Base-by-base conservation (phyloP, 1,140 invertebrate genomes). In the Plodia interpunctella region DNA sequence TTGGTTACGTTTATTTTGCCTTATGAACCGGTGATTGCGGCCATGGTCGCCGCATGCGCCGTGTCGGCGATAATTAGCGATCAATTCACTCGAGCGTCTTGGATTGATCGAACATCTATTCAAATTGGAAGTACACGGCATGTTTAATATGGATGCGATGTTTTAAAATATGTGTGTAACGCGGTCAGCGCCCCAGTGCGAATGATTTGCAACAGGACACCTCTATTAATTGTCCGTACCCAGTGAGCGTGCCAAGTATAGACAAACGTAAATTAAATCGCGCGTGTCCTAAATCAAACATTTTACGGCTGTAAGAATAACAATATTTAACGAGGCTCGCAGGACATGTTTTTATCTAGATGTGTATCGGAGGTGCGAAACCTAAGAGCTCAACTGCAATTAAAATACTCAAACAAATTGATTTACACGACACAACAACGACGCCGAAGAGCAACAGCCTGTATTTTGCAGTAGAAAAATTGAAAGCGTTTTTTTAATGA, bases 1-100 rank as follows among this genome's bases (percentile, higher is more conserved):
- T 87, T 83, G 78, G 76, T 78, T 68, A 78, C 71, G 72, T 84
- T 81, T 79, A 81, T 84, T 83, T 81, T 77, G 74, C 75, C 70
- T 66, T 65, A 69, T 67, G 60, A 65, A 63, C 56, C 63, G 64
- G 15, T 44, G 38, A 44, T 44, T 44, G 38, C 38, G 38, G 13
- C 38, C 38, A 44, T n/a, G 38, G 38, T 15, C 15, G 38, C 38
- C 32, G 15, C 38, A 3, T 15, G 38, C 38, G 8, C 38, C 38
- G 38, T 44, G 38, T 44, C 38, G 38, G 13, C n/a, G 38, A 44
- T 44, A 44, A 44, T 44, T 44, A 44, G 38, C 38, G 38, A 44
- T 44, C n/a, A 44, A 44, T 44, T 44, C 38, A 44, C 13, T 44
- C 15, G 10, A 44, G 13, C n/a, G n/a, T 15, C 38, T 44, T 44